Evolutionary conservation across 2,797 vertebrate genomes (phyloP).

Genomic region (Remorina albescens): DNA sequence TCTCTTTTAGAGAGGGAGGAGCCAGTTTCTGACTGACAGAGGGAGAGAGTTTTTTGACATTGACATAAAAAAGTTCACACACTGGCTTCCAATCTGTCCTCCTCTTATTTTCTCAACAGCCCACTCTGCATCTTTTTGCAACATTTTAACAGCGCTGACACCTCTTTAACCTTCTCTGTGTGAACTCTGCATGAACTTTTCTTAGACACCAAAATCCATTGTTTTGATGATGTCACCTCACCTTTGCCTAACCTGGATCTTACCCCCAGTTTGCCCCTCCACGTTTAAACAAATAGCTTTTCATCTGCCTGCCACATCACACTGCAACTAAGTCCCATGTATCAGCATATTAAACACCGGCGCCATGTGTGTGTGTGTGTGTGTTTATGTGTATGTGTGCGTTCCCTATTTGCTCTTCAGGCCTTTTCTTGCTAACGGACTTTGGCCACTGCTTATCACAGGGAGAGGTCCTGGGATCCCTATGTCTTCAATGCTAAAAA

Average conservation of each 20-base stretch:
- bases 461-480: constrained; percentile 84
- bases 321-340: constrained; percentile 52
- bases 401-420: constrained; percentile 74
- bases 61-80: background rate
- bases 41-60: constrained; percentile 11
- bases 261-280: constrained; percentile 65
- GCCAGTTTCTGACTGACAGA: constrained; percentile 42
- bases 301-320: constrained; percentile 55
- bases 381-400: constrained; percentile 47
- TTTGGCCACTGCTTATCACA: constrained; percentile 86
- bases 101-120: constrained; percentile 2
- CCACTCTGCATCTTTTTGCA: background rate
- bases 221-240: constrained; percentile 78
- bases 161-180: constrained; percentile 16
- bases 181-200: constrained; percentile 73
- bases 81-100: background rate
- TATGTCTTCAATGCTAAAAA: constrained; percentile 79
- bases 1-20: constrained; percentile 39
- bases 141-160: background rate
- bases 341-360: constrained; percentile 68
- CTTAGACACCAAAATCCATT: constrained; percentile 64
- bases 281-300: constrained; percentile 68
- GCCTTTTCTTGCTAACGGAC: constrained; percentile 75
- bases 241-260: constrained; percentile 79
- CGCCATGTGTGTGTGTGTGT: constrained; percentile 16